Evolutionary conservation across 2,797 vertebrate species (phyloP).

Genomic region (Bradypodion ventrale): DNA sequence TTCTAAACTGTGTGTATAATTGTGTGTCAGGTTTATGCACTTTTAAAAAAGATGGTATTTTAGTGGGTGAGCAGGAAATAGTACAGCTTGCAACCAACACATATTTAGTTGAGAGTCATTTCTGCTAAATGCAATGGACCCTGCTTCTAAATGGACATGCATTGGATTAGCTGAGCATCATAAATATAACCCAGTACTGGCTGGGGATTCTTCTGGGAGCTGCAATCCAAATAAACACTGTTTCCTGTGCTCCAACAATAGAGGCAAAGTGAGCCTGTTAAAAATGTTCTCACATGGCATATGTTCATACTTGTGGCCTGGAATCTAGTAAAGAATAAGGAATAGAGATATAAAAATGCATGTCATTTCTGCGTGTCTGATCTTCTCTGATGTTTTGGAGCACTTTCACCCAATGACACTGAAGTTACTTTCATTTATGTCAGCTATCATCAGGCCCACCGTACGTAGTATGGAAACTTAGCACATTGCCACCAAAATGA

Average conservation of each 20-base stretch:
- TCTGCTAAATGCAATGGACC: too few relatives aligned
- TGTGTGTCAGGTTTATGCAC: slow-evolving; percentile 50
- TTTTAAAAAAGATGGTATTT: neutral
- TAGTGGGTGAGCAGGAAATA: neutral
- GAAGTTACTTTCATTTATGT: neutral
- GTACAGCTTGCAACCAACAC: neutral
- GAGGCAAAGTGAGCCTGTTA: slow-evolving; percentile 9
- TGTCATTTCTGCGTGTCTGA: neutral
- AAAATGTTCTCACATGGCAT: neutral
- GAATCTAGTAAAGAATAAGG: neutral
- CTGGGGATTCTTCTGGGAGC: too few relatives aligned
- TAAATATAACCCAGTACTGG: too few relatives aligned
- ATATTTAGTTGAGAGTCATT: neutral
- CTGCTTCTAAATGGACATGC: too few relatives aligned
- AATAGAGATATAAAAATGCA: neutral
- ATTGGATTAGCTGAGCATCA: too few relatives aligned
- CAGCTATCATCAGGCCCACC: neutral
- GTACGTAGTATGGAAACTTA: too few relatives aligned
- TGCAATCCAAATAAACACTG: too few relatives aligned
- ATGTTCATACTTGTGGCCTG: slow-evolving; percentile 3
- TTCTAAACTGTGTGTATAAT: slow-evolving; percentile 40
- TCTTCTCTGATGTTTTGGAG: slow-evolving; percentile 15
- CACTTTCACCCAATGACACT: slow-evolving; percentile 23
- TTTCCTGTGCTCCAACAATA: neutral
- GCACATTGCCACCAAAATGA: neutral